Evolutionary conservation across 2,888 invertebrate species (phyloP), one percentile per base, ranked within the genome.

Genomic region (Pachydiplax longipennis): DNA sequence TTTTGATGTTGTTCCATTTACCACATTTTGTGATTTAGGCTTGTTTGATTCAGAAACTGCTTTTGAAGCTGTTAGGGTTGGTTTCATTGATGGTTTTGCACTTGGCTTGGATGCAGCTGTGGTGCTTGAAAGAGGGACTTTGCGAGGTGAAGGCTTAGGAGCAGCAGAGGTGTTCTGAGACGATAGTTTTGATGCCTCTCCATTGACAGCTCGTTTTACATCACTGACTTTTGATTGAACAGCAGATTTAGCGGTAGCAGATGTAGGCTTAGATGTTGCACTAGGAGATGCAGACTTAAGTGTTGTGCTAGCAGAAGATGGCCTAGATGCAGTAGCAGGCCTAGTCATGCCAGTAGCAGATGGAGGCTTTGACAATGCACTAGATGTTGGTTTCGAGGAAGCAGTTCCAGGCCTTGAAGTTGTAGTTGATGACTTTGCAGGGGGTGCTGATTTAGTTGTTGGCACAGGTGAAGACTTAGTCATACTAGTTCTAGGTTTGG

Each of bases 1-100:
- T 91, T 93, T 91, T 92, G 93, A 91, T 61, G 92, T 91, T 81
- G 92, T 92, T 53, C 92, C 90, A 22, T 93, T 90, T 2, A 92
- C 91, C 1, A 93, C 92, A 90, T 92, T 91, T 73, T 92, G 81
- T n/a, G 91, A 81, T 44, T 91, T 92, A 83, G 91, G 92, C 92
- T 91, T 93, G 91, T 92, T 91, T 25, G 92, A 48, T 3, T 92
- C 80, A 18, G 92, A 65, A 1, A 65, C 35, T n/a, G 87, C 37
- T 61, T 87, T 87, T 13, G n/a, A 13, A 48, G 87, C 12, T n/a
- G 61, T 61, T 65, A 65, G 0, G 2, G 44, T 22, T 44, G 22
- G 37, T 40, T 37, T 35, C 22, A 65, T 65, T 22, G 87, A 35
- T 8, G 53, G 1, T 22, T 10, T 12, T 18, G 37, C n/a, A 37